Evolutionary conservation across 2,888 invertebrate species (phyloP), one percentile per base, ranked within the genome.

Genomic region (Acholoe squamosa): DNA sequence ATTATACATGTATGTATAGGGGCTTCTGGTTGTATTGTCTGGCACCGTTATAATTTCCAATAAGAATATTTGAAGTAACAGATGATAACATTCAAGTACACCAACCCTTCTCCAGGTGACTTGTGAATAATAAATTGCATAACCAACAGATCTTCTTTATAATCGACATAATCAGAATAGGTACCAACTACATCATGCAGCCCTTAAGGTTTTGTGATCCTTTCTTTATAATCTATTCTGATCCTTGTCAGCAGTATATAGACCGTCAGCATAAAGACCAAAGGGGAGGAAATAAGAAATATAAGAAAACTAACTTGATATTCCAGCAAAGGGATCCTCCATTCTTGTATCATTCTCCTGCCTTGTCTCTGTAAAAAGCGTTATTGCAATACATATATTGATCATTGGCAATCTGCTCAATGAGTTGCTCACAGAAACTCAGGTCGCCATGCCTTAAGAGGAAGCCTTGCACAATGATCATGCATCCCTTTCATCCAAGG

Each of bases 251-350:
- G 28, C 25, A n/a, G 71, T 7, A 71, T 5, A 28, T 22, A 28
- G 28, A 71, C 71, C 71, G 14, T 28, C 71, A 5, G 31, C 14
- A 71, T 71, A 25, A 0, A 71, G 71, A 71, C 14, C 14, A 71
- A 28, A 71, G 14, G 71, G 14, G 14, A 71, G 71, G 3, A 71
- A 71, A 71, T n/a, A n/a, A n/a, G n/a, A n/a, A n/a, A n/a, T n/a
- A n/a, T n/a, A 28, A 25, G 71, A 28, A 71, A 71, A 84, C 84
- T 84, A 84, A 84, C 84, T 84, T 84, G 84, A 84, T 43, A 28
- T 22, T 51, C 84, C 84, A 33, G 33, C 84, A 84, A 84, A 84
- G 28, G 84, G 43, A 51, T 84, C 84, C 43, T 84, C 22, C 12
- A 22, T 43, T 84, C 25, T 51, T 19, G 84, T 84, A 3, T 51